Percentiles rank a stretch among this genome's conserved stretches.
phyloP scores from a whole-genome alignment of 2,888 invertebrate species.

The Acanthacorydalis orientalis region DNA sequence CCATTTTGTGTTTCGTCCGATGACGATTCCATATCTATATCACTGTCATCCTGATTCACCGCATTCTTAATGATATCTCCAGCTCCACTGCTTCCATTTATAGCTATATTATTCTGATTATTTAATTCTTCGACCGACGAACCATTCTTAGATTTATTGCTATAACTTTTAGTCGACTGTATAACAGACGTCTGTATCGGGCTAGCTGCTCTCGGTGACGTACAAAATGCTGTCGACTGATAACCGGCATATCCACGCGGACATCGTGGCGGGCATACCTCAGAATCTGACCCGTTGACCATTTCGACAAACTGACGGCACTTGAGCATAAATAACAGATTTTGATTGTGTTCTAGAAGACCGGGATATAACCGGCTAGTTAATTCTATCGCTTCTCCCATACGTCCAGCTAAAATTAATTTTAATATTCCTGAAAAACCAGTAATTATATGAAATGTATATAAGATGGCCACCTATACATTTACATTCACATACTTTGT shows the following conservation, averaged over 20 bases:
- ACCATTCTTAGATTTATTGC: conserved; percentile 15
- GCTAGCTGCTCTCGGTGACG: conserved; percentile 25
- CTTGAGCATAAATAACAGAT: conserved; percentile 87
- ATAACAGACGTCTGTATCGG: conserved; percentile 63
- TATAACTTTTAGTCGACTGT: conserved; percentile 50
- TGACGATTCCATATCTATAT: conserved; percentile 34
- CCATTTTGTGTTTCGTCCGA: conserved; percentile 25
- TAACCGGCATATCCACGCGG: conserved; percentile 17
- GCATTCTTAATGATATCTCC: conserved; percentile 19
- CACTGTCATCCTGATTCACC: conserved; percentile 27
- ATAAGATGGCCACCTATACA: background rate
- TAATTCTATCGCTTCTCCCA: conserved; percentile 88
- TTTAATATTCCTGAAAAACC: conserved; percentile 65
- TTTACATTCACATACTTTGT: conserved; percentile 53
- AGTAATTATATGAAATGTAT: no score
- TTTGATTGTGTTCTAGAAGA: conserved; percentile 78
- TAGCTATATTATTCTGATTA: conserved; percentile 27
- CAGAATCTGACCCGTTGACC: conserved; percentile 82
- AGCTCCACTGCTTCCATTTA: conserved; percentile 26
- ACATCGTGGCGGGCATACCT: conserved; percentile 30
- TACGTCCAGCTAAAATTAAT: conserved; percentile 78
- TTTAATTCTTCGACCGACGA: conserved; percentile 32
- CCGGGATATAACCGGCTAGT: conserved; percentile 83
- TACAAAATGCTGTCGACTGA: conserved; percentile 3
- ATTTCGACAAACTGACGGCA: conserved; percentile 98